phyloP scores from a whole-genome alignment of 2,888 invertebrate species.

The Lithophane ornitopus region DNA sequence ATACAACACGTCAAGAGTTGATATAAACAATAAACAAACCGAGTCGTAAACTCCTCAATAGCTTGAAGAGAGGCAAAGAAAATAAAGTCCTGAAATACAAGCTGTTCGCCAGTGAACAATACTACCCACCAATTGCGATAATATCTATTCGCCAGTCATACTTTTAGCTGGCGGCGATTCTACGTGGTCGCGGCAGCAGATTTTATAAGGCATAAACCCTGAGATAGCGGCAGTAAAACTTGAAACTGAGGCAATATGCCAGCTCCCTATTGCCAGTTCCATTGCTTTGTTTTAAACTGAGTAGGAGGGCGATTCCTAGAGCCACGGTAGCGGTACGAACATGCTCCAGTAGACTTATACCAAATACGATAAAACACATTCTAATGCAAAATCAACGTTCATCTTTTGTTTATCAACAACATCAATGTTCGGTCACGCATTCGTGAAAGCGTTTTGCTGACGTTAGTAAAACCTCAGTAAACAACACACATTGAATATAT shows the following conservation, averaged over 20 bases:
- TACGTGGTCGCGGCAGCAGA: conserved; percentile 80
- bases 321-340: conserved; percentile 54
- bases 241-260: conserved; percentile 86
- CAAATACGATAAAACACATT: conserved; percentile 37
- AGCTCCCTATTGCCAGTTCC: conserved; percentile 82
- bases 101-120: conserved; percentile 72
- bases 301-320: conserved; percentile 77
- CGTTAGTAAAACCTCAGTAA: conserved; percentile 36
- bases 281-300: conserved; percentile 85
- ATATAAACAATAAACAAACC: conserved; percentile 66
- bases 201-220: conserved; percentile 88
- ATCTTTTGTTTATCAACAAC: conserved; percentile 43
- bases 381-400: conserved; percentile 39
- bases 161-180: conserved; percentile 79
- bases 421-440: conserved; percentile 49
- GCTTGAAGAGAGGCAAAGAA: conserved; percentile 68
- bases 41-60: conserved; percentile 70
- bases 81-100: conserved; percentile 68
- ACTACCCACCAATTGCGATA: conserved; percentile 80
- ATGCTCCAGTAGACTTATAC: conserved; percentile 31
- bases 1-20: no score
- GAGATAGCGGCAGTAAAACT: conserved; percentile 87
- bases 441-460: conserved; percentile 47
- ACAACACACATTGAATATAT: conserved; percentile 53
- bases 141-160: conserved; percentile 79